Percentiles rank a stretch among this genome's conserved stretches.
These are phyloP conservation scores for Mormyrops attenuatus DNA, from an alignment of 2,797 vertebrate species.

Conservation along the genomic window DNA sequence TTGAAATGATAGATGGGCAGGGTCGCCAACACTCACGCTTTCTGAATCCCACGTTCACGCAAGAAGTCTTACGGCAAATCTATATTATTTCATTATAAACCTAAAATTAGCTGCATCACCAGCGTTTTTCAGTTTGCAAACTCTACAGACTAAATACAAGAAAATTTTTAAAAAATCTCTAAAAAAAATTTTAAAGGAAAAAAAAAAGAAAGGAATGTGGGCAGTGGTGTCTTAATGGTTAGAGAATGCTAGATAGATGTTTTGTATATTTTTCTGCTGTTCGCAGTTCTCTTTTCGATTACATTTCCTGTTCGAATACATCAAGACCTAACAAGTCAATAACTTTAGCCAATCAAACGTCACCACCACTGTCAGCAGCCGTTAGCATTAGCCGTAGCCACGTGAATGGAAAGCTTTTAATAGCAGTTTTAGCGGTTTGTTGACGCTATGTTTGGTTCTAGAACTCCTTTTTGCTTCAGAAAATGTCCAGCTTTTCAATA, in stretches of 20 bases:
- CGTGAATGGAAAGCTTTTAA: neutral
- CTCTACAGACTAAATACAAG: neutral
- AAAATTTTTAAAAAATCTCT: too few relatives aligned
- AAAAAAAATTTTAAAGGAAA: too few relatives aligned
- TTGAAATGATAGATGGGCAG: neutral
- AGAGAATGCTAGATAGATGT: neutral
- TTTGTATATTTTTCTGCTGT: neutral
- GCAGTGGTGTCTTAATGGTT: too few relatives aligned
- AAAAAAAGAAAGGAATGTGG: too few relatives aligned
- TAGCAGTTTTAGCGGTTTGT: neutral
- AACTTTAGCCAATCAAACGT: neutral
- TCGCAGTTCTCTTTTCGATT: constrained; percentile 9
- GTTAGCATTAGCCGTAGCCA: neutral
- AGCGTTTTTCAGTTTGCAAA: neutral
- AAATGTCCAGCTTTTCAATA: neutral
- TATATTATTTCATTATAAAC: neutral
- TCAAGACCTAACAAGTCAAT: constrained; percentile 7
- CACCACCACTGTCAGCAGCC: neutral
- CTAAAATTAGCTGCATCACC: neutral
- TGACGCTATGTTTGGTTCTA: constrained; percentile 11
- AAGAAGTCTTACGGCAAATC: neutral
- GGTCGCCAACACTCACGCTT: too few relatives aligned
- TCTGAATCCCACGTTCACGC: neutral
- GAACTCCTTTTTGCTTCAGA: neutral
- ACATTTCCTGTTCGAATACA: neutral